Evolutionary conservation across 2,797 vertebrate genomes (phyloP), one percentile per base, ranked within the genome.

Genomic region (Atherinosoma microstoma): DNA sequence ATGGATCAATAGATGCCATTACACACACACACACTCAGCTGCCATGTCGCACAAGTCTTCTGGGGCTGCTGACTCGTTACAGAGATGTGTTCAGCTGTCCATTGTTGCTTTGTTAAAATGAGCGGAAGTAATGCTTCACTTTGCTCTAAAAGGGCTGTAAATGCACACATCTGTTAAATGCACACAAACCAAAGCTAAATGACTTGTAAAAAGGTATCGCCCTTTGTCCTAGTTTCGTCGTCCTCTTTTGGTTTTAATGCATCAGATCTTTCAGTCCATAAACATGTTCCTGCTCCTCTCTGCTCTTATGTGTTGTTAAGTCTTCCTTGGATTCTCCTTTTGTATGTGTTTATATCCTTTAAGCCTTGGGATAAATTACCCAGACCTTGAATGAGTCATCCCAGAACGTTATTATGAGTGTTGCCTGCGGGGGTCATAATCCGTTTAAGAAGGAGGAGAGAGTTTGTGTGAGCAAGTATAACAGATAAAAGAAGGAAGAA

Each of bases 321-420:
- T 76, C 76, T 69, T 61, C 10, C 22, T 32, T 53, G 56, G 45
- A 64, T 72, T 63, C 71, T n/a, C 13, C 36, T 22, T 40, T 63
- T 67, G 54, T 73, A 15, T 1, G 13, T 1, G 4, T 73, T 57
- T 38, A 27, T 53, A 75, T 83, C 67, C 49, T 60, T 45, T 74
- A 67, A 75, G 77, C 85, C 75, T 67, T 9, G 49, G 51, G 71
- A 63, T 47, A 12, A 61, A 54, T 80, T 40, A 45, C 58, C 8
- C 59, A 67, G 58, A 72, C 67, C 76, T 27, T 73, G 76, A 13
- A 75, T 88, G 83, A 90, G 67, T 90, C 88, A 90, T 64, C 49
- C 15, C 32, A 76, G 15, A 87, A 74, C 72, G 47, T 62, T 76
- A 73, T 78, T 16, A 68, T 27, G 45, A 45, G 54, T 2, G 4